phyloP scores from a whole-genome alignment of 2,888 invertebrate genomes.

The Leptothorax acervorum region DNA sequence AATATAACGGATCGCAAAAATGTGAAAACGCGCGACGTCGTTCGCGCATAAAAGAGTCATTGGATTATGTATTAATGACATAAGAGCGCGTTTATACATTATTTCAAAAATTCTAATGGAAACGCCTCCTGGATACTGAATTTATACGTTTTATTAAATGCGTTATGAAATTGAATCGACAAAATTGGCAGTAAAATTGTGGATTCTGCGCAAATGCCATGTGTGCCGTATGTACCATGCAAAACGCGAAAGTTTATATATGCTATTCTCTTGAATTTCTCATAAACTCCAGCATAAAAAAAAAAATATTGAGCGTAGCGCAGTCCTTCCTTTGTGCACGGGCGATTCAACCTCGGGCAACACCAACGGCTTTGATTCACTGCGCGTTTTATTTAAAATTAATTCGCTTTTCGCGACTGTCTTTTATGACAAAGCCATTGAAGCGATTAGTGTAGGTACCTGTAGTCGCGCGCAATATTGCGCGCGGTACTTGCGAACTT shows the following conservation, averaged over 20 bases:
- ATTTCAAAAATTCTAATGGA: neutral
- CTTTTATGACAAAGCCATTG: neutral
- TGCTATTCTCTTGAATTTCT: slow-evolving; percentile 1
- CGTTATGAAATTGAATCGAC: neutral
- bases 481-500: neutral
- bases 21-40: slow-evolving; percentile 23
- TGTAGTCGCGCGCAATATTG: neutral
- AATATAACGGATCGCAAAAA: neutral
- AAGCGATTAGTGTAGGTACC: neutral
- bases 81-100: slow-evolving; percentile 11
- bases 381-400: slow-evolving; percentile 9
- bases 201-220: neutral
- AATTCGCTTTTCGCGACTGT: slow-evolving; percentile 23
- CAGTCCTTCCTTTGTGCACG: neutral
- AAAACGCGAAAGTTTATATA: neutral
- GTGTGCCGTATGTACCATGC: neutral
- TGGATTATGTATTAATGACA: slow-evolving; percentile 13
- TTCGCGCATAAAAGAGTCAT: slow-evolving; percentile 19
- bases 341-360: neutral
- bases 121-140: neutral
- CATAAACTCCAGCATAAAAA: slow-evolving; percentile 2
- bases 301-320: neutral
- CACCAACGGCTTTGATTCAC: neutral
- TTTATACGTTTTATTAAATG: neutral
- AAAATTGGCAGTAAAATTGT: neutral